phyloP scores from a whole-genome alignment of 2,888 invertebrate species.

The Leptopilina drosophilae region DNA sequence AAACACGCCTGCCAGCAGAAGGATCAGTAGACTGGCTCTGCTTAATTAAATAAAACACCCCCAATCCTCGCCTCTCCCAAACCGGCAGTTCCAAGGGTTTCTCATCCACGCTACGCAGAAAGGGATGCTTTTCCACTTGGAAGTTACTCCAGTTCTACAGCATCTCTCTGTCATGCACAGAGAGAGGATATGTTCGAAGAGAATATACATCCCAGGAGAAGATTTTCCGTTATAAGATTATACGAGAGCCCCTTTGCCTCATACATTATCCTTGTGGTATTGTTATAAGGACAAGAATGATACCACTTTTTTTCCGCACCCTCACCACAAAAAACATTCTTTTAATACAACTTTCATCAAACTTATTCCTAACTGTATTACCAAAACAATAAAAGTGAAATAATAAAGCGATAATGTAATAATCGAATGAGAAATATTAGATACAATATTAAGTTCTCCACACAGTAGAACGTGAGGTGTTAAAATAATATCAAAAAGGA shows the following conservation, averaged over 20 bases:
- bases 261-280: slow-evolving; percentile 13
- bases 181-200: slow-evolving; percentile 25
- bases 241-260: slow-evolving; percentile 16
- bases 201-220: slow-evolving; percentile 32
- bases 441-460: no score
- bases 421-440: no score
- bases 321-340: not conserved
- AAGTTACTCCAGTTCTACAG: slow-evolving; percentile 44
- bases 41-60: slow-evolving; percentile 73
- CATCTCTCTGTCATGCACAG: slow-evolving; percentile 54
- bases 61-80: slow-evolving; percentile 66
- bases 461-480: no score
- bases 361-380: not conserved
- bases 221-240: slow-evolving; percentile 32
- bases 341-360: not conserved
- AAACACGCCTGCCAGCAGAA: slow-evolving; percentile 64
- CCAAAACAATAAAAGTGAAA: no score
- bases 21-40: slow-evolving; percentile 68
- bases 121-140: slow-evolving; percentile 48
- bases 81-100: slow-evolving; percentile 55
- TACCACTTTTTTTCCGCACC: not conserved
- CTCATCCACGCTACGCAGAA: slow-evolving; percentile 44
- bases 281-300: not conserved
- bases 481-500: no score
- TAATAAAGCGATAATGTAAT: no score